Evolutionary conservation across 2,797 vertebrate species (phyloP), one percentile per base, ranked within the genome.

Genomic region (Perdix hodgsoniae): DNA sequence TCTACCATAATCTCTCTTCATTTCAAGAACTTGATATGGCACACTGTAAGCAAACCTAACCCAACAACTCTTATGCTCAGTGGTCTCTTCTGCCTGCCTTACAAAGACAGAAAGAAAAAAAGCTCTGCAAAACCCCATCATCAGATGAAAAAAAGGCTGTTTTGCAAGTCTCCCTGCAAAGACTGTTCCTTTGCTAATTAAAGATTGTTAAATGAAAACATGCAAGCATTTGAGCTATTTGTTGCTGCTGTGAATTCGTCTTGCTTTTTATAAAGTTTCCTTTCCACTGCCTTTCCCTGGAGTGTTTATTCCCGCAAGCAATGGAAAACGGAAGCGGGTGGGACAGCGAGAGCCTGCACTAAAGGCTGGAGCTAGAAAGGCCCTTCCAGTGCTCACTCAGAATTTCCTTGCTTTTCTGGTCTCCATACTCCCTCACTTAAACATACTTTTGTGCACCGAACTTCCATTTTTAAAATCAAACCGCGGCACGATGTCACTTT

Each of bases 391-490:
- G 9, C 23, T 27, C 79, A 84, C 23, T 14, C 93, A 85, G 81
- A 96, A 83, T 59, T 89, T 88, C 92, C 91, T 92, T n/a, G 54
- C 50, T 91, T 97, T 96, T 94, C 95, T 83, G 63, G 45, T 85
- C 94, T 75, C 71, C 31, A 16, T 3, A 73, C 70, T 86, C 78
- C 57, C 75, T 66, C 31, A 35, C 61, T 92, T 82, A 76, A 96
- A 94, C 65, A 49, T 33, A 89, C 40, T 91, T 86, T 91, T 96
- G 81, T 73, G 74, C 61, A 69, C 40, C 95, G 93, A 93, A 93
- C 96, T 96, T 95, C 91, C 93, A 94, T 95, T 95, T 96, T 89
- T 93, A 90, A 88, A 97, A 96, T 86, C 61, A 79, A 73, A 86
- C n/a, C 70, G 54, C 84, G 87, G 89, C 80, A 93, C 85, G 56